Base-by-base conservation (phyloP, 2,797 vertebrate genomes). In the Sardinella longiceps region DNA sequence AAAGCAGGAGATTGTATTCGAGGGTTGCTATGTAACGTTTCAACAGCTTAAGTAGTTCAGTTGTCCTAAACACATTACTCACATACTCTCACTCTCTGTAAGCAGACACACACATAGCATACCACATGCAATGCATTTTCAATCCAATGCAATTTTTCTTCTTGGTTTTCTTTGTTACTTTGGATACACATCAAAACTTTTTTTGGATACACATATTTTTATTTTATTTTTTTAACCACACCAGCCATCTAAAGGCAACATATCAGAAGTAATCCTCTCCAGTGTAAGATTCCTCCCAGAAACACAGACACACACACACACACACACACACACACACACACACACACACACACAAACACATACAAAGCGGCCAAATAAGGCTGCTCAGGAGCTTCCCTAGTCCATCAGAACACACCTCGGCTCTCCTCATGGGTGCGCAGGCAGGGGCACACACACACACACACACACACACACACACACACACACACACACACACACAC, bases 221-320 rank as follows among this genome's bases (percentile, higher is more conserved):
- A n/a, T 25, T 30, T 6, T 63, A 25, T 33, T 12, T 66, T 66
- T 33, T 1, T 14, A 11, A 66, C 11, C 30, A 30, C 60, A 14
- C 28, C 25, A 11, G 5, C 12, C 60, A 30, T 66, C 60, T n/a
- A 66, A 66, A 30, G 60, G 14, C 60, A 30, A 14, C 11, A 33
- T 33, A 3, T 30, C 60, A 74, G 14, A 74, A 20, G 30, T 12
- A 25, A 46, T 66, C 4, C 45, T 20, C 48, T 81, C 43, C 50
- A 18, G 45, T 63, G 28, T 23, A 81, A 37, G 12, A n/a, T 84
- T 12, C 84, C 63, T 33, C 80, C 66, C 74, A 20, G 15, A 77
- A 50, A 63, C 50, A 70, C 70, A 46, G 66, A 82, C 84, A 83
- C 43, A 83, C 53, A 82, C 81, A 43, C 37, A 60, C 45, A 28